These are phyloP conservation scores for Cnemophilus loriae DNA, from an alignment of 2,113 vertebrate species.

Conservation along the genomic window DNA sequence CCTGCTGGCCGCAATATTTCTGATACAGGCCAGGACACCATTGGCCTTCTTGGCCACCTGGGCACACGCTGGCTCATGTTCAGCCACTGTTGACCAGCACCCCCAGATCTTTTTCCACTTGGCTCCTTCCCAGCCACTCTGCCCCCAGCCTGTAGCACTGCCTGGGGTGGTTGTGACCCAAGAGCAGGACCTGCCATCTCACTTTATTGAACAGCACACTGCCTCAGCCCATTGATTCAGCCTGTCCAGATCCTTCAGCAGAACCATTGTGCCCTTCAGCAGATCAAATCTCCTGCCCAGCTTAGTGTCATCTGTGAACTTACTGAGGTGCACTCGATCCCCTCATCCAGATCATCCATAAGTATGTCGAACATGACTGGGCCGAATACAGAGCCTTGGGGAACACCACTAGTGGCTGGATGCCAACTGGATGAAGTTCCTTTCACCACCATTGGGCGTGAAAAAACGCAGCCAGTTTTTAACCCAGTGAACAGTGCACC, in stretches of 20 bases:
- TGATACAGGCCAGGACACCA: not conserved
- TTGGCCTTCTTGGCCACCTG: not conserved
- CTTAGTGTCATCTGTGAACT: not conserved
- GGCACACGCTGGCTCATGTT: not conserved
- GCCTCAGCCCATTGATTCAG: not conserved
- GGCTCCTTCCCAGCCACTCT: not conserved
- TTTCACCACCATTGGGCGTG: not conserved
- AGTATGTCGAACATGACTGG: not conserved
- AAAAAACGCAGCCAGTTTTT: not conserved
- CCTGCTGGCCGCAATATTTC: not conserved
- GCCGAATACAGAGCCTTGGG: not conserved
- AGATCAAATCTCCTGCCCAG: not conserved
- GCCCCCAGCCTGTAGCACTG: not conserved
- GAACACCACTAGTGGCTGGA: not conserved
- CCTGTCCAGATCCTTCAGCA: not conserved
- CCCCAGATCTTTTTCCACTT: not conserved
- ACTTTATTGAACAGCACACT: not conserved
- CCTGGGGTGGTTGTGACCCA: rapidly evolving
- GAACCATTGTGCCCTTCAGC: not conserved
- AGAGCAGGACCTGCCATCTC: not conserved
- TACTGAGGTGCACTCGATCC: rapidly evolving
- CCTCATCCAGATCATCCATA: not conserved
- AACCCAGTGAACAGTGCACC: not conserved
- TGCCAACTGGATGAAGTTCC: not conserved
- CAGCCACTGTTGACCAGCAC: not conserved